Conservation (phyloP, 1,140 invertebrate species). For the Drosophila fuyamai region DNA sequence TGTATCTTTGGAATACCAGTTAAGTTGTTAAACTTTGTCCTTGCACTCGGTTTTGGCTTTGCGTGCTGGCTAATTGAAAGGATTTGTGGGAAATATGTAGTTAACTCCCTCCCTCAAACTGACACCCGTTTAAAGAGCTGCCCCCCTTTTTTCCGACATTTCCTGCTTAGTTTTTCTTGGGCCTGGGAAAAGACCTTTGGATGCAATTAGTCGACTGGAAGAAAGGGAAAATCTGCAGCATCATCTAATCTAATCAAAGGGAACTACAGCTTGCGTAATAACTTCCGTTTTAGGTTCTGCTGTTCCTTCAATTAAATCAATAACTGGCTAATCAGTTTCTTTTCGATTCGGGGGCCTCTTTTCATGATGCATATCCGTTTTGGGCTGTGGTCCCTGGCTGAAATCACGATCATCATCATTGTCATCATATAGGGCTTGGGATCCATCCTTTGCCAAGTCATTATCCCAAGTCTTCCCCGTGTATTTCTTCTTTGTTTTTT, state of each 20-base stretch:
- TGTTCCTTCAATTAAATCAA: conserved; percentile 69
- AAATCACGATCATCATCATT: conserved; percentile 47
- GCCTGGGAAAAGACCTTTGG: conserved; percentile 38
- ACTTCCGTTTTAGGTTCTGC: conserved; percentile 64
- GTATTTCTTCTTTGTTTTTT: conserved; percentile 10
- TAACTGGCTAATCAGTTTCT: conserved; percentile 65
- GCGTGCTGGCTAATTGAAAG: conserved; percentile 77
- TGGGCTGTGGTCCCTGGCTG: conserved; percentile 7
- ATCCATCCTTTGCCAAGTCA: conserved; percentile 70
- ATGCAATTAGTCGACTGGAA: conserved; percentile 49
- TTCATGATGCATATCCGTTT: conserved; percentile 63
- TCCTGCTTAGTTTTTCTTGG: conserved; percentile 56
- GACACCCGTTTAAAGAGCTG: conserved; percentile 20
- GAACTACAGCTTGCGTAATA: conserved; percentile 57
- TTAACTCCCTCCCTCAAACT: conserved; percentile 39
- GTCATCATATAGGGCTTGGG: conserved; percentile 25
- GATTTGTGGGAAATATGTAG: conserved; percentile 35
- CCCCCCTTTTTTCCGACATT: conserved; percentile 23
- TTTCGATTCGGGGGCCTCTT: conserved; percentile 14
- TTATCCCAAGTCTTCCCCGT: conserved; percentile 45
- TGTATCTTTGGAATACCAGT: conserved; percentile 33
- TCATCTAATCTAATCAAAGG: conserved; percentile 78
- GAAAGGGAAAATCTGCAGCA: conserved; percentile 55
- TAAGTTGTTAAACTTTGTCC: conserved; percentile 72
- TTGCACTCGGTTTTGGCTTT: conserved; percentile 21